Conservation (phyloP, 1,140 invertebrate genomes). For the Condylostylus longicornis region DNA sequence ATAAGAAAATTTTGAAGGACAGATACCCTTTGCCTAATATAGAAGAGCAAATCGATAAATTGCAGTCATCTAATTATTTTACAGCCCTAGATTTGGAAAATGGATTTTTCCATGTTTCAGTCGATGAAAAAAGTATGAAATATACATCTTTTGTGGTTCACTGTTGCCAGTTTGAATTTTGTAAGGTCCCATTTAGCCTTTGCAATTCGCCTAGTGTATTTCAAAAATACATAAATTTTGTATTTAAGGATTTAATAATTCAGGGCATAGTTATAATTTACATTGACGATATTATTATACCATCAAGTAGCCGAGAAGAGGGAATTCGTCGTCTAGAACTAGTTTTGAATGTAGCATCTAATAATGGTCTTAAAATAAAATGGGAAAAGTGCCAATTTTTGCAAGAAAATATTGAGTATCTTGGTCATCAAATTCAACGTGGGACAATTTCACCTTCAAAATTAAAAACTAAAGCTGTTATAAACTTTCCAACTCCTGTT, state of each 20-base stretch:
- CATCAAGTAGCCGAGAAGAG: constrained; percentile 13
- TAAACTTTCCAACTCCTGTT: constrained; percentile 16
- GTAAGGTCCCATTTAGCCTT: constrained; percentile 33
- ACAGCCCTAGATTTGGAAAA: constrained; percentile 34
- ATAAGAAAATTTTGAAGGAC: constrained; percentile 10
- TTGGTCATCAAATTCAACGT: constrained; percentile 12
- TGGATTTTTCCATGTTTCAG: constrained; percentile 23
- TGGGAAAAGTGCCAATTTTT: constrained; percentile 35
- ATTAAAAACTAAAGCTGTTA: constrained; percentile 19
- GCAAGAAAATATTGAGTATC: constrained; percentile 20
- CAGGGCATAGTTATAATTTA: constrained; percentile 9
- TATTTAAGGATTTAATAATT: constrained; percentile 9
- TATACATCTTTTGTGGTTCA: constrained; percentile 32
- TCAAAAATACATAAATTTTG: constrained; percentile 22
- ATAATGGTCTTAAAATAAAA: constrained; percentile 32
- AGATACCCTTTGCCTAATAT: constrained; percentile 18
- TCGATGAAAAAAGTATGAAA: constrained; percentile 22
- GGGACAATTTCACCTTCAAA: constrained; percentile 12
- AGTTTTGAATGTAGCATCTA: constrained; percentile 8
- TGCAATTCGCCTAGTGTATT: constrained; percentile 25
- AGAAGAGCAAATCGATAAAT: constrained; percentile 16
- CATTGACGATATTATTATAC: constrained; percentile 20
- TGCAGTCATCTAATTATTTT: constrained; percentile 20
- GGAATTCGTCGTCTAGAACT: constrained; percentile 8
- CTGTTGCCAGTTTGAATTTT: constrained; percentile 32